Conservation (phyloP, 2,797 vertebrate species). For the Pangasius larnaudii region DNA sequence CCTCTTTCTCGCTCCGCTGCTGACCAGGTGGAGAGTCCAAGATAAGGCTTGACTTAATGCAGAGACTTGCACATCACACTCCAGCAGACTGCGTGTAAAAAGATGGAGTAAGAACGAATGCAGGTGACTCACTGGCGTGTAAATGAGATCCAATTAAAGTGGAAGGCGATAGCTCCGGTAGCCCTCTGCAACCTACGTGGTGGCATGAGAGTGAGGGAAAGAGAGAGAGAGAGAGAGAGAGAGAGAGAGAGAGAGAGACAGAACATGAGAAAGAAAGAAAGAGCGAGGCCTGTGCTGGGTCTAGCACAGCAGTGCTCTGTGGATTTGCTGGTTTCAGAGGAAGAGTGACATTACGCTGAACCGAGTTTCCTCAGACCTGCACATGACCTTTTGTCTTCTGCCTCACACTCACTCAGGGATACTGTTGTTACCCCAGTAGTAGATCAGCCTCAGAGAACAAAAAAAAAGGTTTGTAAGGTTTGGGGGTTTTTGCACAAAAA, state of each 20-base stretch:
- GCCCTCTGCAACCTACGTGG: slow-evolving; percentile 69
- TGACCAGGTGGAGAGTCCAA: slow-evolving; percentile 50
- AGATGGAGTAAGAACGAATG: slow-evolving; percentile 64
- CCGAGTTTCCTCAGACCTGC: slow-evolving; percentile 23
- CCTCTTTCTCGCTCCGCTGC: slow-evolving; percentile 51
- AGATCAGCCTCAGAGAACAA: neutral
- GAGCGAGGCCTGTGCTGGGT: slow-evolving; percentile 30
- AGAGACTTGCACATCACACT: no score
- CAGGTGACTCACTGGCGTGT: slow-evolving; percentile 78
- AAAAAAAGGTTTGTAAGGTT: neutral
- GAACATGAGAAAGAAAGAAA: neutral
- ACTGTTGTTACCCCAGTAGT: neutral
- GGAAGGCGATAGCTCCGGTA: slow-evolving; percentile 63
- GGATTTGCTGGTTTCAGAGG: slow-evolving; percentile 33
- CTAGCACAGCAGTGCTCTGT: slow-evolving; percentile 46
- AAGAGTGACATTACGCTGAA: slow-evolving; percentile 10
- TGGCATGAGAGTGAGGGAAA: slow-evolving; percentile 46
- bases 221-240: neutral
- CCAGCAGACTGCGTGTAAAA: slow-evolving; percentile 22
- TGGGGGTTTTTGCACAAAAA: neutral
- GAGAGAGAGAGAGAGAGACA: neutral
- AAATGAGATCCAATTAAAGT: slow-evolving; percentile 84
- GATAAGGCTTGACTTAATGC: slow-evolving; percentile 13
- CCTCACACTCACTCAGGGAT: slow-evolving; percentile 17
- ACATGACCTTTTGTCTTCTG: slow-evolving; percentile 45